A percentile compares a stretch with the other conserved stretches of the same genome.
Evolutionary conservation across 1,140 invertebrate species (phyloP).

Genomic region (Trichoplusia ni): DNA sequence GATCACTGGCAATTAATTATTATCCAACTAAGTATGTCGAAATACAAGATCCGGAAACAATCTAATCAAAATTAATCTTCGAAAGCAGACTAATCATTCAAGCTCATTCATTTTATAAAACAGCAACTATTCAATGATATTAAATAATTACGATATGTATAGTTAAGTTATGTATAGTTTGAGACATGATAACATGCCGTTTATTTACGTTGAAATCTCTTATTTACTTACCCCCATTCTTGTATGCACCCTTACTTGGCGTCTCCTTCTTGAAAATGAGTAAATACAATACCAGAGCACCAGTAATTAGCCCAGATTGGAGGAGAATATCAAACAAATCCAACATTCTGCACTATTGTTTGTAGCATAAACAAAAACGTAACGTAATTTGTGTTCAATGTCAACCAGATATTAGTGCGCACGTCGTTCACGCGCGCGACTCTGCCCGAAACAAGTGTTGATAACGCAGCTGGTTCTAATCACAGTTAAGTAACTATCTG

Average conservation of each 20-base stretch:
- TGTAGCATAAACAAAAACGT: not conserved
- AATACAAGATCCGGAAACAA: too few relatives aligned
- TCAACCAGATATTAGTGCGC: not conserved
- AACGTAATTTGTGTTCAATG: constrained; percentile 1
- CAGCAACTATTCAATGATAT: too few relatives aligned
- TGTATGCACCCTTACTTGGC: constrained; percentile 39
- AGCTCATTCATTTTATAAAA: too few relatives aligned
- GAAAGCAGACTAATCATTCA: too few relatives aligned
- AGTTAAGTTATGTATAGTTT: too few relatives aligned
- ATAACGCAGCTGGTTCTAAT: not conserved
- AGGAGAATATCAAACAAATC: constrained; percentile 56
- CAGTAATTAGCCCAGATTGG: constrained; percentile 50
- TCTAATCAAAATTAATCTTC: too few relatives aligned
- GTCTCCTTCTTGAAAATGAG: constrained; percentile 50
- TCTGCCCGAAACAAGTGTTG: not conserved
- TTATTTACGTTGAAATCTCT: too few relatives aligned
- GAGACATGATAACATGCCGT: too few relatives aligned
- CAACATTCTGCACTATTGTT: constrained; percentile 30
- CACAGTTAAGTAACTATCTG: too few relatives aligned
- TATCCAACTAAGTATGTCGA: too few relatives aligned
- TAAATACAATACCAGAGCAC: constrained; percentile 53
- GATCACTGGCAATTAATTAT: too few relatives aligned
- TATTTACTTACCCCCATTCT: constrained; percentile 46
- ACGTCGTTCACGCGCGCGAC: not conserved
- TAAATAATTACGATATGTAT: too few relatives aligned